phyloP scores from a whole-genome alignment of 2,888 invertebrate genomes.

The Campaea margaritaria region DNA sequence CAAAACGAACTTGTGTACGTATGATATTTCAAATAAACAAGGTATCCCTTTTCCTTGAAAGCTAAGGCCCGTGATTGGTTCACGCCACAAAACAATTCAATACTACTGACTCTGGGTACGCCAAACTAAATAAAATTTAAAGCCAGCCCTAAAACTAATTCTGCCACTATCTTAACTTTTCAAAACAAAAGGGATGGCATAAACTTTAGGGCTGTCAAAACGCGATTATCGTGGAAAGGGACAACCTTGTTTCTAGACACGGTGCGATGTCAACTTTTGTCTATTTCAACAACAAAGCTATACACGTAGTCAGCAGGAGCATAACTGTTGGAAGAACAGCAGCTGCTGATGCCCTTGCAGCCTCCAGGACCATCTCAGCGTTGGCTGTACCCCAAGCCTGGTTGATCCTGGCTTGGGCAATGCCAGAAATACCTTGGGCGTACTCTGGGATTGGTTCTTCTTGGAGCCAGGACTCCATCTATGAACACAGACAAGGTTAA shows the following conservation, averaged over 20 bases:
- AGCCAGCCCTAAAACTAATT: no score
- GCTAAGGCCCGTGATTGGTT: no score
- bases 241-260: not conserved
- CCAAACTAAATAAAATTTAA: no score
- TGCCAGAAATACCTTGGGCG: slow-evolving; percentile 57
- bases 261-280: not conserved
- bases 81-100: no score
- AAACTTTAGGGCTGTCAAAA: no score
- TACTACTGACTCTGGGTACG: no score
- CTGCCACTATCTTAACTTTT: no score
- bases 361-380: slow-evolving; percentile 59
- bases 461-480: slow-evolving; percentile 75
- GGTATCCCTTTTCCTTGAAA: no score
- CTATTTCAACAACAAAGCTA: slow-evolving; percentile 59
- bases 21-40: no score
- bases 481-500: slow-evolving; percentile 25
- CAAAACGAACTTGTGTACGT: no score
- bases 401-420: slow-evolving; percentile 58
- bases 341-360: slow-evolving; percentile 61
- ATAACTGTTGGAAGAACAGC: slow-evolving; percentile 54
- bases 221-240: no score
- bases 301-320: slow-evolving; percentile 54
- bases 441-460: slow-evolving; percentile 57
- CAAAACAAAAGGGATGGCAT: no score
- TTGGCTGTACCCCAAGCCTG: slow-evolving; percentile 69